Conservation (phyloP, 2,113 vertebrate genomes). For the Semnornis frantzii region DNA sequence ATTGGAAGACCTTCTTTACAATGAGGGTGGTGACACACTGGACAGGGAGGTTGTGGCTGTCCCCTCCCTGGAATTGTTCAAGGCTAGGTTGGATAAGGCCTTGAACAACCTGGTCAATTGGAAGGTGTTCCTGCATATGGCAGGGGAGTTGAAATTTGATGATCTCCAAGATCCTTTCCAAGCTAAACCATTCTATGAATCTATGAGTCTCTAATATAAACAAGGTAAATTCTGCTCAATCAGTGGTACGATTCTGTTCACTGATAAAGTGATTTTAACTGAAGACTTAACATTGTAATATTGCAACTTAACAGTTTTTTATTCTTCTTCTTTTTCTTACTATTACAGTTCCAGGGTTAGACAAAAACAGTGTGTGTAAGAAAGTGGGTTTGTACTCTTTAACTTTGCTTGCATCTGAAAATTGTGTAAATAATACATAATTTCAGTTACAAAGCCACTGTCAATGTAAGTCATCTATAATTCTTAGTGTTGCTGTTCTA, state of each 20-base stretch:
- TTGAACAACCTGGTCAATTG: no score
- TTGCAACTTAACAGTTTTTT: neutral
- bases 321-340: neutral
- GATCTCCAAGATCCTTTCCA: no score
- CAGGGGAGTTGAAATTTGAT: no score
- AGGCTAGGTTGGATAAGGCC: no score
- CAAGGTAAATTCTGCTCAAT: neutral
- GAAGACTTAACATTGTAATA: neutral
- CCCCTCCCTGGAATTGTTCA: no score
- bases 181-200: no score
- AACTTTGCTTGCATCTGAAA: neutral
- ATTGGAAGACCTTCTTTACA: no score
- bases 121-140: no score
- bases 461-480: neutral
- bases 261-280: neutral
- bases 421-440: neutral
- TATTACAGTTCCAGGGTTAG: neutral
- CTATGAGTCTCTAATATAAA: neutral
- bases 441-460: neutral
- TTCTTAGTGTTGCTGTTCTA: neutral
- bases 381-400: neutral
- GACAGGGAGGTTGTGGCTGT: no score
- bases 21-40: no score
- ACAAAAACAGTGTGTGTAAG: neutral
- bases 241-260: neutral